Percentiles rank a stretch among this genome's conserved stretches.
These are phyloP conservation scores for Aphidius gifuensis DNA, from an alignment of 1,140 invertebrate genomes.

Conservation along the genomic window DNA sequence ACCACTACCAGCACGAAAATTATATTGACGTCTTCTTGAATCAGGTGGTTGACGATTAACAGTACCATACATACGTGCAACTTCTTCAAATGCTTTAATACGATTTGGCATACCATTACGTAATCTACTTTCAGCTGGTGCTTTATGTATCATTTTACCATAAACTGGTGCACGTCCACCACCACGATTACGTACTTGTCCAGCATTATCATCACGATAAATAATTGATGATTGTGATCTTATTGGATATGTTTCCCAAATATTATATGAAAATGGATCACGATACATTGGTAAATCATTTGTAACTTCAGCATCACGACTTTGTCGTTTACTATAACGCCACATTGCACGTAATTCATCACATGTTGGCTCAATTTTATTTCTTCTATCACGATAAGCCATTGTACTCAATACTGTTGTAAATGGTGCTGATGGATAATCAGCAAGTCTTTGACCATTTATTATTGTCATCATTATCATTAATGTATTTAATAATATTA, in stretches of 20 bases:
- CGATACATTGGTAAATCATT: conserved; percentile 78
- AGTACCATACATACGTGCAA: conserved; percentile 51
- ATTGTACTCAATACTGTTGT: conserved; percentile 33
- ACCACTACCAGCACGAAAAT: conserved; percentile 40
- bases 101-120: conserved; percentile 44
- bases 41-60: conserved; percentile 46
- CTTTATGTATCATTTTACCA: conserved; percentile 62
- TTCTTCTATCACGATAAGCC: conserved; percentile 29
- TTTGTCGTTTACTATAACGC: conserved; percentile 85
- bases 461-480: conserved; percentile 25
- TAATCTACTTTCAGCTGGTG: conserved; percentile 51
- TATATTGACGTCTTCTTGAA: conserved; percentile 34
- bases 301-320: conserved; percentile 78
- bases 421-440: conserved; percentile 34
- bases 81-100: conserved; percentile 52
- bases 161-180: conserved; percentile 56
- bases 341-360: conserved; percentile 87
- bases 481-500: conserved; percentile 41
- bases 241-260: conserved; percentile 69
- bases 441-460: conserved; percentile 33
- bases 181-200: conserved; percentile 33
- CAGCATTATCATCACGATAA: conserved; percentile 33
- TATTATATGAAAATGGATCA: conserved; percentile 76
- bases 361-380: conserved; percentile 70
- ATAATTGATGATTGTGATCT: conserved; percentile 36